Evolutionary conservation across 2,113 vertebrate species (phyloP).

Genomic region (Lasiurus cinereus): DNA sequence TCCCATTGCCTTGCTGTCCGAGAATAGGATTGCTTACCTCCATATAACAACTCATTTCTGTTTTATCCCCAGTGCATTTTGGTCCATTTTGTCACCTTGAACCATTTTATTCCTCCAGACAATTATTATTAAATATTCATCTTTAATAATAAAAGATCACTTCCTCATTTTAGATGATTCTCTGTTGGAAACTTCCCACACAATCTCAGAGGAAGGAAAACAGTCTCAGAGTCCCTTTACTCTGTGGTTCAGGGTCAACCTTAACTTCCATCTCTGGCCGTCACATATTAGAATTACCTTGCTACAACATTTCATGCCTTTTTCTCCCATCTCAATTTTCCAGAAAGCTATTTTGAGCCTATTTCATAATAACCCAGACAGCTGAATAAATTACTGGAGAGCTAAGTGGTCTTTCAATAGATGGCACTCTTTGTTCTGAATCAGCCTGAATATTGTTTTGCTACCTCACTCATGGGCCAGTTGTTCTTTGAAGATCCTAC

Average conservation of each 20-base stretch:
- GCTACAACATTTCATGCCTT: background rate
- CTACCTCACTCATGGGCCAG: background rate
- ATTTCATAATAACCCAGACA: background rate
- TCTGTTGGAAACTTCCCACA: background rate
- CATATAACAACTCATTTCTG: slow-evolving; percentile 76
- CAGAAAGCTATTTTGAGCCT: background rate
- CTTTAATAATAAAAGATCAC: slow-evolving; percentile 34
- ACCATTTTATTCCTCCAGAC: slow-evolving; percentile 64
- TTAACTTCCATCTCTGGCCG: background rate
- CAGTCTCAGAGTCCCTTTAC: background rate
- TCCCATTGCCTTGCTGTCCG: slow-evolving; percentile 68
- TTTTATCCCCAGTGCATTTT: slow-evolving; percentile 60
- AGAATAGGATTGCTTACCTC: slow-evolving; percentile 67
- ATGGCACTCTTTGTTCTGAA: slow-evolving; percentile 72
- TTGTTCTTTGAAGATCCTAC: background rate
- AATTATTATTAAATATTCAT: slow-evolving; percentile 47
- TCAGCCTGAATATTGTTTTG: background rate
- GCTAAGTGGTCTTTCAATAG: slow-evolving; percentile 68
- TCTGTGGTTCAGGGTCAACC: background rate
- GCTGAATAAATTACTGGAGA: slow-evolving; percentile 44
- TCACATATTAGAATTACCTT: background rate
- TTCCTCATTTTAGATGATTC: slow-evolving; percentile 32
- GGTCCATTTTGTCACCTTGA: slow-evolving; percentile 75
- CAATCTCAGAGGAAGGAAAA: background rate
- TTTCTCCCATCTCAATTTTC: background rate